Evolutionary conservation across 2,888 invertebrate genomes (phyloP).

Genomic region (Geophilus truncorum): DNA sequence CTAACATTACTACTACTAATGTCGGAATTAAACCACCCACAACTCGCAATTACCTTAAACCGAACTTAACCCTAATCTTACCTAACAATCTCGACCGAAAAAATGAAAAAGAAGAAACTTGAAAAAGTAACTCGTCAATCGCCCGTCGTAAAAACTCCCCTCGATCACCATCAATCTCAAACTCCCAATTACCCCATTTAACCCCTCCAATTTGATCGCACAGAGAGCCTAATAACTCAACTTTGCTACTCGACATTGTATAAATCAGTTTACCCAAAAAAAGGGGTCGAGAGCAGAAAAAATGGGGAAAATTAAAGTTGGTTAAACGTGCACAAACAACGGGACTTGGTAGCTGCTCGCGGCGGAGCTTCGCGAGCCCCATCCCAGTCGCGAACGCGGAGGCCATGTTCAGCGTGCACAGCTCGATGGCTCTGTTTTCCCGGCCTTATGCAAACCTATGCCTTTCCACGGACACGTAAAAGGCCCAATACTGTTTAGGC

Average conservation of each 20-base stretch:
- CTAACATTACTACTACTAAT: background rate
- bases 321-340: background rate
- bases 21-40: background rate
- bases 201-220: background rate
- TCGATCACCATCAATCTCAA: conserved; percentile 10
- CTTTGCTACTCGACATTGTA: background rate
- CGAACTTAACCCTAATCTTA: background rate
- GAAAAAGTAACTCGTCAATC: background rate
- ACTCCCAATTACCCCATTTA: background rate
- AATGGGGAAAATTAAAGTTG: background rate
- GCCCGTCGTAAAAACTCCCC: conserved; percentile 4
- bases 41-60: background rate
- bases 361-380: background rate
- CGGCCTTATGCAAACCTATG: background rate
- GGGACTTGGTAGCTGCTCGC: background rate
- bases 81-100: background rate
- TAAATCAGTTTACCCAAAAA: background rate
- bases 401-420: background rate
- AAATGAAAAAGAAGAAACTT: background rate
- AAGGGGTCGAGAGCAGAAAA: too few relatives aligned
- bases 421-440: background rate
- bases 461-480: background rate
- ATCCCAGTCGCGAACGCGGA: background rate
- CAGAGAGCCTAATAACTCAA: background rate
- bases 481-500: background rate